Conservation (phyloP, 2,888 invertebrate genomes). For the Microplitis manilae region DNA sequence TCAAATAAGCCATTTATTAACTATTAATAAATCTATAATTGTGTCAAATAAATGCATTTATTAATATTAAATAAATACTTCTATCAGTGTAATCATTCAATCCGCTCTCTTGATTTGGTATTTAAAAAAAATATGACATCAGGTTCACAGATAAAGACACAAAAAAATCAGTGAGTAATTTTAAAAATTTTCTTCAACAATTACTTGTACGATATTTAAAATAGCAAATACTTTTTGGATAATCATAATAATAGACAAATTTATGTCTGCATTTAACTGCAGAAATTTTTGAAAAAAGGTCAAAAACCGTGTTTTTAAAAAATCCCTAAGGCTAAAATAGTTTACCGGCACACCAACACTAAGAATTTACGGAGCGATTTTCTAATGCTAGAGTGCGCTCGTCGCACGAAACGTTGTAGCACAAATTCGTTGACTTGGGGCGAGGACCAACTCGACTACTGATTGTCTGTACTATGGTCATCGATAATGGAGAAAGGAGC, state of each 20-base stretch:
- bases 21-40: too few relatives aligned
- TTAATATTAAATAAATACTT: too few relatives aligned
- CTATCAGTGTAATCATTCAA: too few relatives aligned
- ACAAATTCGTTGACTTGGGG: conserved; percentile 31
- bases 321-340: conserved; percentile 1
- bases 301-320: conserved; percentile 13
- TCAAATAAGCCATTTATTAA: too few relatives aligned
- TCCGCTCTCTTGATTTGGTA: too few relatives aligned
- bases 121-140: too few relatives aligned
- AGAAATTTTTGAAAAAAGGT: not conserved
- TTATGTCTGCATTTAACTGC: not conserved
- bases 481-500: conserved; percentile 1
- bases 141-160: too few relatives aligned
- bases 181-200: too few relatives aligned
- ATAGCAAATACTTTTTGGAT: not conserved
- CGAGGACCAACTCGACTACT: conserved; percentile 16
- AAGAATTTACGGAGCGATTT: conserved; percentile 24
- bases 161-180: too few relatives aligned
- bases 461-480: not conserved
- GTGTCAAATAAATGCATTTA: too few relatives aligned
- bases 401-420: not conserved
- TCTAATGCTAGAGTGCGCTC: conserved; percentile 18
- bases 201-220: too few relatives aligned
- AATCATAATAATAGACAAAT: conserved; percentile 2
- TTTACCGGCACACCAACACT: not conserved